phyloP scores from a whole-genome alignment of 2,888 invertebrate species.

The Zaprionus lineosus region DNA sequence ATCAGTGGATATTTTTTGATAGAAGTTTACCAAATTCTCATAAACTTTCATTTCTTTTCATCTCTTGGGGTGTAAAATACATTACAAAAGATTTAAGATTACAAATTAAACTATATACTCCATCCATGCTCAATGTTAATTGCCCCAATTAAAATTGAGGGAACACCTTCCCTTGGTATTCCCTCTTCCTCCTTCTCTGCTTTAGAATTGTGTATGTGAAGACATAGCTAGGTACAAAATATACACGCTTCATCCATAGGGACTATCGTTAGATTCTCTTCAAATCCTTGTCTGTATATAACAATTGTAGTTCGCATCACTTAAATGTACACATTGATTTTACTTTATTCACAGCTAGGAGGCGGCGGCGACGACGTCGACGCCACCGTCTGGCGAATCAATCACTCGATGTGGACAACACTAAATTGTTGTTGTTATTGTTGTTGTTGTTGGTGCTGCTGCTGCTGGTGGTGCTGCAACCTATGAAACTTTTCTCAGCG shows the following conservation, averaged over 20 bases:
- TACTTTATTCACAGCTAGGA: constrained; percentile 62
- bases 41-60: constrained; percentile 4
- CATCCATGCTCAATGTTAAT: constrained; percentile 11
- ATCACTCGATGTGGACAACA: constrained; percentile 48
- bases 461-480: constrained; percentile 4
- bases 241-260: constrained; percentile 29
- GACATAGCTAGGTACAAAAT: constrained; percentile 50
- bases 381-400: constrained; percentile 41
- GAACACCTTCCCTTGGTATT: not conserved
- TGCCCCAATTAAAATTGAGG: constrained; percentile 23
- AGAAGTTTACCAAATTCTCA: constrained; percentile 8
- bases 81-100: constrained; percentile 42
- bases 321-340: constrained; percentile 43
- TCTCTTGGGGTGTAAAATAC: constrained; percentile 22
- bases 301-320: constrained; percentile 44
- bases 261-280: constrained; percentile 5
- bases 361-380: constrained; percentile 25
- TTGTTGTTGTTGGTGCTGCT: constrained; percentile 17
- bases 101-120: constrained; percentile 52
- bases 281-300: constrained; percentile 29
- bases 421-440: constrained; percentile 44
- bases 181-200: constrained; percentile 5
- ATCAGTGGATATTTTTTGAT: constrained; percentile 31
- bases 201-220: constrained; percentile 2
- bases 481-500: too few relatives aligned